Base-by-base conservation (phyloP, 2,113 vertebrate genomes). In the Nipponia nippon region DNA sequence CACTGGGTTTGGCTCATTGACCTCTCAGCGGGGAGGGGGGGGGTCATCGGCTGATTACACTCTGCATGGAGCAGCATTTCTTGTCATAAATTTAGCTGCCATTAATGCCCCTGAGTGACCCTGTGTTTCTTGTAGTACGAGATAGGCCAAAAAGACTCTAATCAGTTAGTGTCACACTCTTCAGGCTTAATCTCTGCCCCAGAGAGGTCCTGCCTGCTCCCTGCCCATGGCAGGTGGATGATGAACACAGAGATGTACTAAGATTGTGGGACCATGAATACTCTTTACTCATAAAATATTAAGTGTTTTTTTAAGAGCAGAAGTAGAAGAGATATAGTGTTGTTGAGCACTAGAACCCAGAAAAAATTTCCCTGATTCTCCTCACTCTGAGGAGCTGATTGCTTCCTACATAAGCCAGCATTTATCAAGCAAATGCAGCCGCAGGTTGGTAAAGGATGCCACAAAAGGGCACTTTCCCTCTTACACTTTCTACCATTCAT, bases 11-110 rank as follows among this genome's bases (percentile, higher is more conserved):
- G 47, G n/a, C 18, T 89, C 21, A 19, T 90, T 23, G 32, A 25
- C 40, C 32, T 89, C 61, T 20, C 0, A 0, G 44, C 44, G 36
- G 21, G 7, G 23, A 7, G 38, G 7, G 29, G 16, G 18, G 9
- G 6, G 11, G 25, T 9, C 59, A 32, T 6, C 2, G 1, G 17
- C 58, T 77, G 65, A 42, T 79, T 50, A 29, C 44, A 34, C 52
- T 29, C 58, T 13, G 7, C 52, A 55, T 40, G 46, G 85, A 83
- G 17, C 55, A 93, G 52, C 27, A 38, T 49, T 83, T 59, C 58
- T 77, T 44, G 26, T 42, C 56, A 63, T 20, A 78, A 88, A 76
- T 47, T 75, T 40, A 63, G 22, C 29, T 55, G 10, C 59, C 22
- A 12, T 36, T 44, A 38, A 44, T 11, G 18, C 3, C 47, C 25